Percentiles rank a stretch among this genome's conserved stretches.
These are phyloP conservation scores for Myotis vivesi DNA, from an alignment of 2,797 vertebrate genomes.

Conservation along the genomic window DNA sequence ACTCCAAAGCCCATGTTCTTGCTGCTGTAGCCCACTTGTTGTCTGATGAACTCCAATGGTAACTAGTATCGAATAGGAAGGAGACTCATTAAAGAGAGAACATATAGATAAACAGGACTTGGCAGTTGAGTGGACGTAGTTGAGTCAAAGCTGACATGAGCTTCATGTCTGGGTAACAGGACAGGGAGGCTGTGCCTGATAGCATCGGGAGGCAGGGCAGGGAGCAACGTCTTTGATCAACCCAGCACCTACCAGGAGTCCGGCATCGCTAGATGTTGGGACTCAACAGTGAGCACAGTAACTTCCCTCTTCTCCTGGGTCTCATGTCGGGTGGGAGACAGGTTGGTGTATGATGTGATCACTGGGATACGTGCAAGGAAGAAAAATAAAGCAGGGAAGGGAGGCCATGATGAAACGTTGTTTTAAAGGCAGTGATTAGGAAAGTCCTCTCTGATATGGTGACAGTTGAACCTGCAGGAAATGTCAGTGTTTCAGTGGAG, in stretches of 20 bases:
- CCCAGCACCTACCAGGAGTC: rapidly evolving
- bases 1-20: background rate
- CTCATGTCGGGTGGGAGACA: background rate
- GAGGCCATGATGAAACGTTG: background rate
- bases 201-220: background rate
- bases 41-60: background rate
- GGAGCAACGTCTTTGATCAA: background rate
- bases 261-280: background rate
- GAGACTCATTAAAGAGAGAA: background rate
- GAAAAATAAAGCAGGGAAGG: background rate
- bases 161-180: background rate
- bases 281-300: background rate
- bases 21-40: background rate
- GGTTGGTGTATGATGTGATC: background rate
- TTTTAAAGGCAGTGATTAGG: background rate
- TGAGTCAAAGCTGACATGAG: background rate
- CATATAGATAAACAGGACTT: background rate
- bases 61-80: background rate
- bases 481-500: rapidly evolving
- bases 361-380: background rate
- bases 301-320: background rate
- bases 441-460: background rate
- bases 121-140: background rate
- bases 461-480: background rate
- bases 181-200: background rate